Base-by-base conservation (phyloP, 1,140 invertebrate species). In the Camponotus vicinus region DNA sequence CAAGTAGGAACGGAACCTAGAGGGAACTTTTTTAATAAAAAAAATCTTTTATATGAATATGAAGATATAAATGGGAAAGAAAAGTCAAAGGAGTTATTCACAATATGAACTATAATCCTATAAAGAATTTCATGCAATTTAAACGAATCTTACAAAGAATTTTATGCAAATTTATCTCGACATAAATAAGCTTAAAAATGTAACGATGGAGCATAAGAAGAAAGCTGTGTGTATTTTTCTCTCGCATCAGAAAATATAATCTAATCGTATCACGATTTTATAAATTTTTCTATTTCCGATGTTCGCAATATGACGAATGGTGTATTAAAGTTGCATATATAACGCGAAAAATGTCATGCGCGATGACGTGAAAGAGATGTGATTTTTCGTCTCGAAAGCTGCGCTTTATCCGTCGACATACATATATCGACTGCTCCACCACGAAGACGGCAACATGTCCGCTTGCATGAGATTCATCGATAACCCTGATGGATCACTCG, bases 401-500 rank as follows among this genome's bases (percentile, higher is more conserved):
- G 15, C 64, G 21, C 37, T 70, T 80, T 40, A 70, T 70, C 69
- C 45, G n/a, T 71, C 64, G 77, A 70, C 64, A 49, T 49, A 37
- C 18, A 27, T 57, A 11, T n/a, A 70, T 69, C 49, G 45, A 55
- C 63, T 57, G 21, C 0, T 8, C 18, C 11, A n/a, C 42, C 64
- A 80, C 18, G 34, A 69, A 80, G 45, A 69, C 42, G 59, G 76
- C 32, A 40, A 69, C 75, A 32, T 67, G 76, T 80, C 49, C 34
- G 45, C 21, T 27, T 55, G 34, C 64, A 70, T 69, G 34, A 70
- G 77, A 69, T 80, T 80, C 64, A 80, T 32, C 80, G 80, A 75
- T 83, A 83, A 83, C 57, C 11, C 40, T 75, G 80, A 83, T 49
- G 80, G 70, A 83, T 83, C 55, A 61, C 70, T 75, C 27, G 55